Evolutionary conservation across 2,888 invertebrate genomes (phyloP), one percentile per base, ranked within the genome.

Genomic region (Oxycera nigricornis): DNA sequence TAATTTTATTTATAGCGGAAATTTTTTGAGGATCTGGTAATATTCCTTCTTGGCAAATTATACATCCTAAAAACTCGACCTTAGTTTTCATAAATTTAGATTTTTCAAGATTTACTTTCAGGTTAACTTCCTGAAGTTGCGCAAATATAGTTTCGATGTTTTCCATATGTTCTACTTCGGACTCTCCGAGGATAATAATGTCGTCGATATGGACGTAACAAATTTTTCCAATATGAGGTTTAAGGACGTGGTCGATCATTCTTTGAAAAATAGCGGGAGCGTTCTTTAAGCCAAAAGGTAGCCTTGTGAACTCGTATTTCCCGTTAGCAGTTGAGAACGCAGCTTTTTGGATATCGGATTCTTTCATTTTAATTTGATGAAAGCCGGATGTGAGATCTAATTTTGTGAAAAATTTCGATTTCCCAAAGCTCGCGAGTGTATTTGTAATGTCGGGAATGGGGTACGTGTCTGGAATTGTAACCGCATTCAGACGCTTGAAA

Each of bases 371-470:
- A 11, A 11, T 35, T 11, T 35, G 35, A 35, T 35, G 35, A 35
- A 35, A 35, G 11, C 35, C 35, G 11, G 35, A 35, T 35, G 6
- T 35, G n/a, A n/a, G n/a, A n/a, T n/a, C n/a, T n/a, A n/a, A n/a
- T n/a, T n/a, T n/a, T n/a, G n/a, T n/a, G n/a, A 35, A 35, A 35
- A 7, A 35, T 35, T 35, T 6, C 35, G 35, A 35, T 7, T 11
- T 35, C 11, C 6, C 35, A 35, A 35, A 35, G 35, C 11, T 35
- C 1, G 77, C 75, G 6, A 78, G 67, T 4, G 77, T 79, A 2
- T 61, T 62, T 11, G 35, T 35, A 11, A 35, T 35, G 11, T 11
- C 11, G 6, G 35, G 35, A 35, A 35, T 35, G 6, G 35, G 35
- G 11, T 35, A 35, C 35, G 35, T 11, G 11, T 35, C 35, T 11